Conservation (phyloP, 1,140 invertebrate genomes). For the Leptinotarsa texana region DNA sequence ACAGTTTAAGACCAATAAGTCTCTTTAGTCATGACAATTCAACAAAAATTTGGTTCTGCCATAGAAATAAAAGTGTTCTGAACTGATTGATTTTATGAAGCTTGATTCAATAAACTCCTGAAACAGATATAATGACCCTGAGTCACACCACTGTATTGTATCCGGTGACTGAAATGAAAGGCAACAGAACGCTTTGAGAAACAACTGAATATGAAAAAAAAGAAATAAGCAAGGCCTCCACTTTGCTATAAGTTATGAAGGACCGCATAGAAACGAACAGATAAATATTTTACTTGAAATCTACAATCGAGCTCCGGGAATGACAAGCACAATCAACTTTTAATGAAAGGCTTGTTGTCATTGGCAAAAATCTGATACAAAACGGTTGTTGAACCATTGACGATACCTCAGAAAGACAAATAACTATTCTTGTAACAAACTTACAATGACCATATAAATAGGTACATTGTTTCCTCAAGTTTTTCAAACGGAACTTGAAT, state of each 20-base stretch:
- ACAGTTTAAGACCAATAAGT: too few relatives aligned
- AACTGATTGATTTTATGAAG: too few relatives aligned
- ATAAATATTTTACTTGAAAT: not conserved
- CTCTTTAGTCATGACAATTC: too few relatives aligned
- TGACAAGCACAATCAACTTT: constrained; percentile 8
- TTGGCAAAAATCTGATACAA: not conserved
- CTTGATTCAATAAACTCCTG: too few relatives aligned
- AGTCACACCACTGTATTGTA: not conserved
- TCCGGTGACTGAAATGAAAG: not conserved
- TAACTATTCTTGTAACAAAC: not conserved
- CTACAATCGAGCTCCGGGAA: not conserved
- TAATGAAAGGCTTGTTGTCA: constrained; percentile 3
- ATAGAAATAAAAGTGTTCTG: too few relatives aligned
- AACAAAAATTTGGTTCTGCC: too few relatives aligned
- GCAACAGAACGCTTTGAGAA: not conserved
- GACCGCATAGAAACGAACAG: not conserved
- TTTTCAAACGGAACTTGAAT: not conserved
- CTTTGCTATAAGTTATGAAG: constrained; percentile 6
- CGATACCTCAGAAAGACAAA: constrained; percentile 1
- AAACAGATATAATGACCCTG: not conserved
- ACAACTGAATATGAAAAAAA: not conserved
- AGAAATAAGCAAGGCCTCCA: not conserved
- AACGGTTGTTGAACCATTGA: not conserved
- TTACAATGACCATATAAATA: constrained; percentile 1
- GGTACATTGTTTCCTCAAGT: not conserved